Base-by-base conservation (phyloP, 2,797 vertebrate genomes). In the Siniperca scherzeri region DNA sequence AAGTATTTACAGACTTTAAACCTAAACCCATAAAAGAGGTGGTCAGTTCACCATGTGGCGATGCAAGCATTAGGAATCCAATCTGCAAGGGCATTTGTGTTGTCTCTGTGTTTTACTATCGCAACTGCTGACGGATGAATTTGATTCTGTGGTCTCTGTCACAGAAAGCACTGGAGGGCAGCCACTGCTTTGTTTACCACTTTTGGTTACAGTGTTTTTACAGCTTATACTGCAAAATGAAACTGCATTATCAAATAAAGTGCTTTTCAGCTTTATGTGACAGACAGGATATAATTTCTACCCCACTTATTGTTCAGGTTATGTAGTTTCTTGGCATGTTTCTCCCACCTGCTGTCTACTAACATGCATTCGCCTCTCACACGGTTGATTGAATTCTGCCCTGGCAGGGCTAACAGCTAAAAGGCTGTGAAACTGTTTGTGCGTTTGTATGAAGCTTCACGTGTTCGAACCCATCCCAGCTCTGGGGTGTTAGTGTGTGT, bases 61-160 rank as follows among this genome's bases (percentile, higher is more conserved):
- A 70, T 66, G 73, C 25, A 1, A 19, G 72, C 70, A 70, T 70
- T 44, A 70, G 77, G 50, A 74, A 72, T 56, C 74, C 44, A 53
- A 70, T 73, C 59, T 74, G 83, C 19, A 5, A 40, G 42, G 44
- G 70, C 81, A 48, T 86, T 85, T 85, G 64, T 87, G 73, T 83
- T 75, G 80, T 71, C 62, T 85, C 68, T 80, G 69, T 86, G 78
- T 78, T 73, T 77, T 61, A 73, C 70, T 70, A 5, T 75, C 25
- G 7, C 81, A 90, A 89, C 78, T 94, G 93, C 93, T 95, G 94
- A 94, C 94, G 22, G 77, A 25, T 80, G 74, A 67, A 59, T 93
- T 93, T 91, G 53, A 91, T 93, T 94, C 88, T 92, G 52, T 86
- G 61, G 27, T 84, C 71, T 78, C 53, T 27, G 78, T 78, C 83